phyloP scores from a whole-genome alignment of 2,113 vertebrate species.

The Mastomys coucha region DNA sequence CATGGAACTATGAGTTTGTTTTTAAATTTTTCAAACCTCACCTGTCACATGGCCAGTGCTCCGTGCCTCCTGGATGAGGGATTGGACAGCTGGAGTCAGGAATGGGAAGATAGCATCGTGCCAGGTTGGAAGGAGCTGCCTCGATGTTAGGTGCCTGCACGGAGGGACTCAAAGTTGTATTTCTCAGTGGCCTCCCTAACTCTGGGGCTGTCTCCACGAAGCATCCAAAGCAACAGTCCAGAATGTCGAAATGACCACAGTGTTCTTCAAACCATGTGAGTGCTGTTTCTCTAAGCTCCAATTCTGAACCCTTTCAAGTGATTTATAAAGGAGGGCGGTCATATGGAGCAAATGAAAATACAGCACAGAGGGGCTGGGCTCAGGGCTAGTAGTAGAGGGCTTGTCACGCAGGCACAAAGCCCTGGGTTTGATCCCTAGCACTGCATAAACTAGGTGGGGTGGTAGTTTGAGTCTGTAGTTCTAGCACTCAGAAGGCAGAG shows the following conservation, averaged over 20 bases:
- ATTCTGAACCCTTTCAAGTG: background rate
- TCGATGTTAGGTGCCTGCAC: background rate
- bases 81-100: background rate
- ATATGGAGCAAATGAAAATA: constrained; percentile 7
- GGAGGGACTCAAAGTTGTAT: background rate
- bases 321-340: background rate
- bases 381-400: background rate
- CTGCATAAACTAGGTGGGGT: background rate
- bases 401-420: background rate
- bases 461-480: background rate
- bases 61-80: background rate
- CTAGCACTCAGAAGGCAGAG: background rate
- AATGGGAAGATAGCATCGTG: background rate
- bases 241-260: background rate
- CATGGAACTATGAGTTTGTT: background rate
- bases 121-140: background rate
- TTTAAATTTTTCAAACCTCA: background rate
- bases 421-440: background rate
- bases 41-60: background rate
- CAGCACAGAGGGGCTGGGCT: background rate
- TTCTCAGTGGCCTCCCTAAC: background rate
- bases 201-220: background rate
- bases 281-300: background rate
- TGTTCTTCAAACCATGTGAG: background rate
- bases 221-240: background rate